Evolutionary conservation across 2,113 vertebrate genomes (phyloP).

Genomic region (Brachypteracias leptosomus): DNA sequence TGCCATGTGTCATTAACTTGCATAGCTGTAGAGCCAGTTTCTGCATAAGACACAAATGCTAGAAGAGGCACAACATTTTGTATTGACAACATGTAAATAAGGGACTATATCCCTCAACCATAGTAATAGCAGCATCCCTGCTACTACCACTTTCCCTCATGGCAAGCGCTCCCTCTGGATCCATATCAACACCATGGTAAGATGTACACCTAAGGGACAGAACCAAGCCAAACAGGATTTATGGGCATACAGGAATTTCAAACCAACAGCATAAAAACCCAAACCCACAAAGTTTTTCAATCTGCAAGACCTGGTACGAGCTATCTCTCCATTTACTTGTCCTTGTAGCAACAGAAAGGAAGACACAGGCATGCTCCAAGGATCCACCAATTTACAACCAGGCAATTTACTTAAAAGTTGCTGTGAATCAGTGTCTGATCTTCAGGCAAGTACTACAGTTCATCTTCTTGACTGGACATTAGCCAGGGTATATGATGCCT

Average conservation of each 20-base stretch:
- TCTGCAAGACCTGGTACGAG: not conserved
- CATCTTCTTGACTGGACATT: not conserved
- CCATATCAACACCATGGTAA: not conserved
- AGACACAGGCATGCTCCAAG: not conserved
- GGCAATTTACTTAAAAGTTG: not conserved
- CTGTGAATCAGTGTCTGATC: not conserved
- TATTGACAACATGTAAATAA: not conserved
- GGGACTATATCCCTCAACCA: rapidly evolving
- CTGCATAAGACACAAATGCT: not conserved
- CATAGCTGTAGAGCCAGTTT: not conserved
- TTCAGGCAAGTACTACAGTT: not conserved
- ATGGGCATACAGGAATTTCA: not conserved
- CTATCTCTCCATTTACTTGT: not conserved
- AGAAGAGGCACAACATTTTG: not conserved
- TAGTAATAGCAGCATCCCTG: not conserved
- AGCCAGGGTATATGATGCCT: not conserved
- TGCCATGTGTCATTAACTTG: not conserved
- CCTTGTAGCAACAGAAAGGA: not conserved
- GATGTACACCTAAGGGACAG: not conserved
- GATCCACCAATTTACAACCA: not conserved
- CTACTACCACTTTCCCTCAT: not conserved
- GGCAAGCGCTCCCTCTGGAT: not conserved
- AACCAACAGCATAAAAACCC: not conserved
- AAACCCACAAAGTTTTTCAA: not conserved
- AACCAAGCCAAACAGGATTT: not conserved